Evolutionary conservation across 2,888 invertebrate species (phyloP), one percentile per base, ranked within the genome.

Genomic region (Eupithecia insigniata): DNA sequence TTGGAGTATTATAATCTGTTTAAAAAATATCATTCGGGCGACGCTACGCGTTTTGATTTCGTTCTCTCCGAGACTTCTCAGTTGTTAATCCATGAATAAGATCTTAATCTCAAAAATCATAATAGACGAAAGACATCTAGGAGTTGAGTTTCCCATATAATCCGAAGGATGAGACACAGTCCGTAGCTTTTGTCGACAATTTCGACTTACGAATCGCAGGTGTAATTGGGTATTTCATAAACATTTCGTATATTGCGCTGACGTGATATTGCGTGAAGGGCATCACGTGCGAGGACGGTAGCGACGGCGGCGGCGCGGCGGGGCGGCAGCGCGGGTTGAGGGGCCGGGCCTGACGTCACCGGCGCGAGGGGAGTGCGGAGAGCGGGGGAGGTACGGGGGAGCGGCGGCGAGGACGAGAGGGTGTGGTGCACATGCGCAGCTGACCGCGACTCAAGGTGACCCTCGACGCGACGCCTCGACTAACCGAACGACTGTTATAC

Each of bases 341-440:
- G 70, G 70, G 66, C 64, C 43, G 71, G 69, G 61, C n/a, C n/a
- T 74, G 71, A 74, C 71, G 74, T 71, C 74, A 71, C 66, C 55
- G 62, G 70, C 73, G 77, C 72, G 83, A 75, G 30, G 60, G 67
- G 67, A 43, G 26, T 78, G 76, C 70, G 76, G 71, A 76, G 77
- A 28, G 58, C 26, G 58, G 28, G 46, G 46, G n/a, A 46, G 46
- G 46, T 46, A 46, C 80, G 77, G 73, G 83, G 76, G 85, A 80
- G 84, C 80, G 82, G 84, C 80, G 82, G 79, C 80, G 85, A 81
- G 86, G 86, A 80, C 85, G 92, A 92, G 92, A 92, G 92, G 92
- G 93, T 91, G 92, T 92, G 91, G 92, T 92, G 92, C 92, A 93
- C 93, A 93, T 93, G 93, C 93, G 92, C 92, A 85, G 84, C 84